These are phyloP conservation scores for Linurgus olivaceus DNA, from an alignment of 2,797 vertebrate species.

Conservation along the genomic window DNA sequence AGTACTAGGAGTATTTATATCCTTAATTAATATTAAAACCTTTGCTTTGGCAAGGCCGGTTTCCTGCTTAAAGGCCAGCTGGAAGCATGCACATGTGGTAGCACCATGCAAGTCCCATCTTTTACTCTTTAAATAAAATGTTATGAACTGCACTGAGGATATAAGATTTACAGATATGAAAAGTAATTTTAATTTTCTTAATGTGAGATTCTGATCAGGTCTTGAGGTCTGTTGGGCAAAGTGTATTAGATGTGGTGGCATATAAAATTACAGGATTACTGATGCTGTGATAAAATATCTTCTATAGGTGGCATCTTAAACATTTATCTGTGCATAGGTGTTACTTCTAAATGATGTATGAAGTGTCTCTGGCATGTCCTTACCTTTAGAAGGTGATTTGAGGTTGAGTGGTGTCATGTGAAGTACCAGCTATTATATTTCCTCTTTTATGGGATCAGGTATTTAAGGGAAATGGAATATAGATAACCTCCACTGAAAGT, in stretches of 20 bases:
- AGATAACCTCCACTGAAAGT: background rate
- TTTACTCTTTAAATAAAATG: background rate
- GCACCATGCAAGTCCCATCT: background rate
- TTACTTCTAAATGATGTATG: conserved; percentile 9
- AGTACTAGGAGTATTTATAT: background rate
- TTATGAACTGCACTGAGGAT: background rate
- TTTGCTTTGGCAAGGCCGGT: background rate
- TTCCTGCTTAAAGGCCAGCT: background rate
- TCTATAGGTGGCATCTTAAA: background rate
- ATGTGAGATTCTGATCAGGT: background rate
- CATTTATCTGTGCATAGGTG: background rate
- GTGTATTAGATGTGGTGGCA: background rate
- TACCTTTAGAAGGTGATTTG: background rate
- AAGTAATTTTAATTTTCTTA: background rate
- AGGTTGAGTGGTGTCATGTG: background rate
- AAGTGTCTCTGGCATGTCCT: background rate
- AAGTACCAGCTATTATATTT: background rate
- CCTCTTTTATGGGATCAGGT: background rate
- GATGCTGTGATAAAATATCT: background rate
- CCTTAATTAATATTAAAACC: background rate
- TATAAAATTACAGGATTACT: background rate
- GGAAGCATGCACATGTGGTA: background rate
- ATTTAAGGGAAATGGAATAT: background rate
- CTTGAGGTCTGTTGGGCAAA: background rate
- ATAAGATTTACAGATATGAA: background rate